Evolutionary conservation across 2,113 vertebrate genomes (phyloP).

Genomic region (Ochotona curzoniae): DNA sequence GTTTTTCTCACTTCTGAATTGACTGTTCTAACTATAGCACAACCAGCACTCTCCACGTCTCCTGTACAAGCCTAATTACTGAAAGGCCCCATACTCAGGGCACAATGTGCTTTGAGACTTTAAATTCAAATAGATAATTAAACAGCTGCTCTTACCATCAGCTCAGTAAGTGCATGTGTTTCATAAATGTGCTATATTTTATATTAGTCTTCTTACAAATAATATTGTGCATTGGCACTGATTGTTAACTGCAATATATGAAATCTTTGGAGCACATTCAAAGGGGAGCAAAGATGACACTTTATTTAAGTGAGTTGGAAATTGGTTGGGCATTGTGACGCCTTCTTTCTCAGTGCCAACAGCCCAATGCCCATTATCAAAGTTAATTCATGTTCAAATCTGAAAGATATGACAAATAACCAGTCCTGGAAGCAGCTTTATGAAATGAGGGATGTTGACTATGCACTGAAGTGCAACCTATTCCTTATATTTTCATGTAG

Average conservation of each 20-base stretch:
- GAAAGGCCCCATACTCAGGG: not conserved
- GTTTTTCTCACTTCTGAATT: constrained; percentile 62
- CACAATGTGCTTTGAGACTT: constrained; percentile 36
- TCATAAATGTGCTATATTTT: not conserved
- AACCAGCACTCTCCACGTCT: not conserved
- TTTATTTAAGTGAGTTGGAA: constrained; percentile 52
- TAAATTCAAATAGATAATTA: constrained; percentile 44
- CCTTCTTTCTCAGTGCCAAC: not conserved
- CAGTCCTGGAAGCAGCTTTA: not conserved
- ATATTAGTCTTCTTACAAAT: not conserved
- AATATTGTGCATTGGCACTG: constrained; percentile 2
- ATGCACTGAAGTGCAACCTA: not conserved
- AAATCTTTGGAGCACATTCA: constrained; percentile 37
- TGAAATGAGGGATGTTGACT: not conserved
- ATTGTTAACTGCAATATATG: constrained; percentile 3
- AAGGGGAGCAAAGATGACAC: constrained; percentile 55
- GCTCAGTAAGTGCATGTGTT: not conserved
- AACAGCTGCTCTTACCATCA: constrained; percentile 20
- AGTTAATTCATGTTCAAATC: constrained; percentile 24
- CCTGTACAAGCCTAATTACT: constrained; percentile 25
- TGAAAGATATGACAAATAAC: not conserved
- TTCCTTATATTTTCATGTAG: not conserved
- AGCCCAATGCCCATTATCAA: not conserved
- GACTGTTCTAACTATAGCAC: not conserved
- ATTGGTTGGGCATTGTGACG: not conserved